These are phyloP conservation scores for Cyanistes caeruleus DNA, from an alignment of 2,113 vertebrate species.

Conservation along the genomic window DNA sequence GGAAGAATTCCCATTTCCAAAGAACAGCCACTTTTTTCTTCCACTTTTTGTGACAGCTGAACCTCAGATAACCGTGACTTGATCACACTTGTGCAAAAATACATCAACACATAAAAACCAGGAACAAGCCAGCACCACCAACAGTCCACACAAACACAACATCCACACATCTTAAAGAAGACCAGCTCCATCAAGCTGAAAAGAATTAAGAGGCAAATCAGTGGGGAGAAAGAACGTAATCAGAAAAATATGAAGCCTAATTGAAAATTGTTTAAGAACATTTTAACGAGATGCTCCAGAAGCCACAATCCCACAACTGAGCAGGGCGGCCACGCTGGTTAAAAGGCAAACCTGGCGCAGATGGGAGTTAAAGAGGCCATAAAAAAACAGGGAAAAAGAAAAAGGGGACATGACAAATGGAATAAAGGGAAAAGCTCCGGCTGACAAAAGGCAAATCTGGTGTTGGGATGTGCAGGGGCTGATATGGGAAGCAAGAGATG, in stretches of 20 bases:
- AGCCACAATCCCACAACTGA: conserved; percentile 66
- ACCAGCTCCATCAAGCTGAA: conserved; percentile 23
- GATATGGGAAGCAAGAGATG: neutral
- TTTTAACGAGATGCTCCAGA: conserved; percentile 63
- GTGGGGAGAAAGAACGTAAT: conserved; percentile 42
- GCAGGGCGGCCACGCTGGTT: neutral
- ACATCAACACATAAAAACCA: neutral
- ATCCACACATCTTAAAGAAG: neutral
- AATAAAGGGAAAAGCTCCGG: neutral
- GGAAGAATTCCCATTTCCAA: neutral
- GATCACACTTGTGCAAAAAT: neutral
- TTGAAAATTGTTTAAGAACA: conserved; percentile 65
- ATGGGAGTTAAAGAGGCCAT: neutral
- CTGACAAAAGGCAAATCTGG: neutral
- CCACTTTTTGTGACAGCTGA: neutral
- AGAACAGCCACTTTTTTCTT: neutral
- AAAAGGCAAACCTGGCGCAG: conserved; percentile 49
- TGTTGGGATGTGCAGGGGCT: neutral
- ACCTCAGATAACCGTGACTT: neutral
- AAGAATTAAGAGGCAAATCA: conserved; percentile 36
- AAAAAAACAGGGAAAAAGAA: neutral
- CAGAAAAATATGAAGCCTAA: conserved; percentile 63
- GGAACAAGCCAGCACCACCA: neutral
- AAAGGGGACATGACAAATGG: neutral
- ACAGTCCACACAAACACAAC: neutral